Evolutionary conservation across 2,797 vertebrate genomes (phyloP), one percentile per base, ranked within the genome.

Genomic region (Lacerta viridis): DNA sequence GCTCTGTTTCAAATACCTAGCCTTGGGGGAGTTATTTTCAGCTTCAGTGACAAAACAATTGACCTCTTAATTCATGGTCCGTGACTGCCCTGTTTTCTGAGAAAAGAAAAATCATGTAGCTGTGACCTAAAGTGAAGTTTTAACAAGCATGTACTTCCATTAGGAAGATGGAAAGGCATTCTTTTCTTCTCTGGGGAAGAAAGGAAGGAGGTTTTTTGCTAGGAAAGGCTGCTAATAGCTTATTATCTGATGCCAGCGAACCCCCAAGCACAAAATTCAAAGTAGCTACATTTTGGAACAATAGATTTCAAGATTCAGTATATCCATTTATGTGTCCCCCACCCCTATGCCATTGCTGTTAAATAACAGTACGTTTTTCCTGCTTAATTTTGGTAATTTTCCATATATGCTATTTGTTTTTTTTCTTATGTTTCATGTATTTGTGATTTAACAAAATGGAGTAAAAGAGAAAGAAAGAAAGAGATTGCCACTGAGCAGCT

Each of bases 51-150:
- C 87, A 92, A 83, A 90, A 86, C 85, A 85, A 68, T 77, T 92
- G 69, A 92, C 80, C 55, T 90, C 81, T 84, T 87, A 90, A 90
- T 90, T 92, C 78, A 90, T 89, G 79, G 86, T 85, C 61, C 71
- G 50, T 88, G 84, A 85, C 61, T 64, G 29, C 29, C 55, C 11
- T 61, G 8, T 84, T 92, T 69, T 72, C 17, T 84, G 46, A 61
- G 81, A 39, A 81, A 89, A 87, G 39, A 29, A 92, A 75, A 36
- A 83, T 29, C 15, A 86, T 33, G 9, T 4, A 84, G 1, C 43
- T 80, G 55, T 89, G 85, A 85, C 36, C 85, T 93, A 80, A 81
- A 91, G 18, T 80, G 27, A 80, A 25, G 81, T 91, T 64, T 79
- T 74, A 92, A 91, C 29, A n/a, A 61, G 17, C 27, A 9, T 29